Percentiles rank a stretch among this genome's conserved stretches.
phyloP scores from a whole-genome alignment of 1,140 invertebrate species.

The Nixonia krombeini region DNA sequence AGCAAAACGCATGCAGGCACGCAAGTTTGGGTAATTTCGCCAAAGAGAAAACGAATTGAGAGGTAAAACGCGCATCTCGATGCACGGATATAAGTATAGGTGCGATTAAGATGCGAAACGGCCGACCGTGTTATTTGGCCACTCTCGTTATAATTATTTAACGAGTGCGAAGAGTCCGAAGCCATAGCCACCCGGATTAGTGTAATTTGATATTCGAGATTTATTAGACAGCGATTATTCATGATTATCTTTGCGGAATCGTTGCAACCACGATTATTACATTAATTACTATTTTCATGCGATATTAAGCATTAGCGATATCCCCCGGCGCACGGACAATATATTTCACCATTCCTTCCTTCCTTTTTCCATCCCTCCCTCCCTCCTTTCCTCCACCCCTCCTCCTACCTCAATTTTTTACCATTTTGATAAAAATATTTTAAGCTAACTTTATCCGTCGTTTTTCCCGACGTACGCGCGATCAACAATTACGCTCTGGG shows the following conservation, averaged over 20 bases:
- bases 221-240: conserved; percentile 27
- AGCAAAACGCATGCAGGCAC: conserved; percentile 36
- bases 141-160: conserved; percentile 39
- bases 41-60: conserved; percentile 40
- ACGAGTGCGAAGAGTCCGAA: conserved; percentile 27
- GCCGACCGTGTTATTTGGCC: conserved; percentile 49
- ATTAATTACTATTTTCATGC: not conserved
- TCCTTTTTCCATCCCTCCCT: no score
- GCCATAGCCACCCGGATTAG: conserved; percentile 13
- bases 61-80: conserved; percentile 38
- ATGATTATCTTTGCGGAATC: no score
- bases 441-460: no score
- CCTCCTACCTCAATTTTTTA: no score
- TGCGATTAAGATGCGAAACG: conserved; percentile 47
- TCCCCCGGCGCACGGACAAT: no score
- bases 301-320: not conserved
- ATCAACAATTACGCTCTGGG: no score
- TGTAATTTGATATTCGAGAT: conserved; percentile 33
- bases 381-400: no score
- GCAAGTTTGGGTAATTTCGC: conserved; percentile 51
- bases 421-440: no score
- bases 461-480: no score
- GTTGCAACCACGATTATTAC: no score
- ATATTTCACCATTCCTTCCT: no score
- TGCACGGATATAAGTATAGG: conserved; percentile 19